These are phyloP conservation scores for Gavia stellata DNA, from an alignment of 2,113 vertebrate species.

Conservation along the genomic window DNA sequence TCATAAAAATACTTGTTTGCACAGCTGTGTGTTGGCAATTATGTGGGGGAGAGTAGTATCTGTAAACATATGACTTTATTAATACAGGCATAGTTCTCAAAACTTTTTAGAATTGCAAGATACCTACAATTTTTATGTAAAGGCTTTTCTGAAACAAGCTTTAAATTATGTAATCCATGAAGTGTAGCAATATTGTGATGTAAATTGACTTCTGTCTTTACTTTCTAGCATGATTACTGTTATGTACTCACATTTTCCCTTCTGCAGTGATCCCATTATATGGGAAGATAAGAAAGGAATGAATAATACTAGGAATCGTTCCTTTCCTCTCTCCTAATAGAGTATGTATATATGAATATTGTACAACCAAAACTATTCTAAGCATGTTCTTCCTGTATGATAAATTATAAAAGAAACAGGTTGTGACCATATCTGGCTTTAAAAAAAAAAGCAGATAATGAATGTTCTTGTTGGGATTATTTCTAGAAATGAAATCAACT, in stretches of 20 bases:
- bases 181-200: not conserved
- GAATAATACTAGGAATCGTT: not conserved
- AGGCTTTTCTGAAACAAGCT: not conserved
- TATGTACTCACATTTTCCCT: not conserved
- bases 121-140: not conserved
- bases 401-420: not conserved
- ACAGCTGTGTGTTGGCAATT: not conserved
- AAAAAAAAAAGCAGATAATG: not conserved
- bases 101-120: not conserved
- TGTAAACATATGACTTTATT: not conserved
- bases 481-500: not conserved
- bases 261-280: not conserved
- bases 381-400: not conserved
- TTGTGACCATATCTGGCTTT: not conserved
- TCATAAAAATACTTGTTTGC: not conserved
- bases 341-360: not conserved
- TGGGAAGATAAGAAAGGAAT: not conserved
- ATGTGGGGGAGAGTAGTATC: not conserved
- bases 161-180: not conserved
- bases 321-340: not conserved
- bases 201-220: not conserved
- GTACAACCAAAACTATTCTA: not conserved
- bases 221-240: not conserved
- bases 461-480: not conserved
- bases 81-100: not conserved